A percentile compares a stretch with the other conserved stretches of the same genome.
These are phyloP conservation scores for Peribatodes rhomboidaria DNA, from an alignment of 2,888 invertebrate species.

Conservation along the genomic window DNA sequence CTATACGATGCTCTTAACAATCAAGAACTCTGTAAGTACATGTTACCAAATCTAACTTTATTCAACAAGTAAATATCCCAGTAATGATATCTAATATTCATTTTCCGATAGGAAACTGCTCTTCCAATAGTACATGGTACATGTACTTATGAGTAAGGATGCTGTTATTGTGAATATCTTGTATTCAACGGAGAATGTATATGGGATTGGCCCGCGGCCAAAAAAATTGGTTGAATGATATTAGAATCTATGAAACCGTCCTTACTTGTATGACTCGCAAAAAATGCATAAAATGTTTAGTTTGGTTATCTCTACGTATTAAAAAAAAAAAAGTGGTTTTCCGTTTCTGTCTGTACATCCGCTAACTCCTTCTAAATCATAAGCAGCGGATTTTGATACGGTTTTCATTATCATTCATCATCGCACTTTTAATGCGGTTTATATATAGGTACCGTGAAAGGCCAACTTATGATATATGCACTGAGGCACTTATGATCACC, in stretches of 20 bases:
- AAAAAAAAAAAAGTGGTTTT: background rate
- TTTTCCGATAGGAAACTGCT: background rate
- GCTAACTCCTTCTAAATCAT: too few relatives aligned
- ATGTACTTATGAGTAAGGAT: background rate
- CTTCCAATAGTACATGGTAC: too few relatives aligned
- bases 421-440: too few relatives aligned
- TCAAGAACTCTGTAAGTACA: background rate
- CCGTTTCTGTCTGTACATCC: too few relatives aligned
- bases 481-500: too few relatives aligned
- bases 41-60: background rate
- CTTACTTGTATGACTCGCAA: background rate
- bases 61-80: background rate
- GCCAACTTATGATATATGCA: too few relatives aligned
- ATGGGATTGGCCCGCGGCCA: background rate
- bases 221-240: constrained; percentile 8
- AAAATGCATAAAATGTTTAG: background rate
- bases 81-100: background rate
- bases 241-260: background rate
- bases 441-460: too few relatives aligned
- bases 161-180: background rate
- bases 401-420: too few relatives aligned
- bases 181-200: background rate
- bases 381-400: too few relatives aligned
- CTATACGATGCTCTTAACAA: background rate
- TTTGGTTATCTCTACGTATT: background rate